Percentiles rank a stretch among this genome's conserved stretches.
Evolutionary conservation across 2,888 invertebrate genomes (phyloP).

Genomic region (Psococerastis gibbosa): DNA sequence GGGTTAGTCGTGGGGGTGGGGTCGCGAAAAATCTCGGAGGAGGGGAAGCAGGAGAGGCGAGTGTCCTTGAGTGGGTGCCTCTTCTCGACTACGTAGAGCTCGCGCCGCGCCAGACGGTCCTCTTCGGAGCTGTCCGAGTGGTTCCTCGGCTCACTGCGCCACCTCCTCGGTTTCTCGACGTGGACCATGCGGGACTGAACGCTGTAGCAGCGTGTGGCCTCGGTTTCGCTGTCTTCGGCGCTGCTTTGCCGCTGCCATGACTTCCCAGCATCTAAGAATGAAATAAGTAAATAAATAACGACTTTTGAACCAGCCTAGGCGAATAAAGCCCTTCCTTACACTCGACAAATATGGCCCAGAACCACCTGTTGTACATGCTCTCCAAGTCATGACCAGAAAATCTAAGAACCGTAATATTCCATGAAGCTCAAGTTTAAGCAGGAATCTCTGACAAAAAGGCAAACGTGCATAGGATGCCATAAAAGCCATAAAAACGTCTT

Average conservation of each 20-base stretch:
- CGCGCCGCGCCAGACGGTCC: not conserved
- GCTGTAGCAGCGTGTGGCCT: not conserved
- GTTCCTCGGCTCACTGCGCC: conserved; percentile 3
- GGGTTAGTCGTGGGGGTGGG: not conserved
- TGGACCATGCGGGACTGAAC: not conserved
- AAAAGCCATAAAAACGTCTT: too few species aligned
- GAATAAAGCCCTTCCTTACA: too few species aligned
- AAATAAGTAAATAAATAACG: too few species aligned
- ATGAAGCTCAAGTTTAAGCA: too few species aligned
- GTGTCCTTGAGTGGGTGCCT: conserved; percentile 52
- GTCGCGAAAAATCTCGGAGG: conserved; percentile 17
- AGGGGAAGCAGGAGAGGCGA: conserved; percentile 41
- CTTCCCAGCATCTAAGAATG: not conserved
- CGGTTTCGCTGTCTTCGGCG: not conserved
- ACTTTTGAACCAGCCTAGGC: too few species aligned
- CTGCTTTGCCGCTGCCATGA: not conserved
- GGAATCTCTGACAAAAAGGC: too few species aligned
- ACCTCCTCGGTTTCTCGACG: not conserved
- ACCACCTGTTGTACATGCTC: too few species aligned
- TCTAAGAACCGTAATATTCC: too few species aligned
- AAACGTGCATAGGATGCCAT: too few species aligned
- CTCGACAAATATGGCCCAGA: too few species aligned
- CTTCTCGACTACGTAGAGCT: conserved; percentile 28
- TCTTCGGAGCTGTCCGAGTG: not conserved
- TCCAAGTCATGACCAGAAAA: too few species aligned